These are phyloP conservation scores for Channallabes apus DNA, from an alignment of 2,797 vertebrate species.

Conservation along the genomic window DNA sequence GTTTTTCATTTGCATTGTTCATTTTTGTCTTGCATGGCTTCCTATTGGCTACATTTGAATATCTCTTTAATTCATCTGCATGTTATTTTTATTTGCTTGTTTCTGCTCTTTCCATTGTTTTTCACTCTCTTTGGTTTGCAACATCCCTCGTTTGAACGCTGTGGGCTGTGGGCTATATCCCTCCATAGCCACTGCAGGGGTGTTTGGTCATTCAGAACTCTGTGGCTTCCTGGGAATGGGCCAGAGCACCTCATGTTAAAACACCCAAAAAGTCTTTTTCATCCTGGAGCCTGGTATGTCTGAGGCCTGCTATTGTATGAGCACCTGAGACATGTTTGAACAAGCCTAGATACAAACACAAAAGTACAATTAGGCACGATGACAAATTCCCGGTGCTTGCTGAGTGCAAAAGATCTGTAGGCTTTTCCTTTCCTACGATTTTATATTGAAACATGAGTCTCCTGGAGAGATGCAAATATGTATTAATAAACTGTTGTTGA, in stretches of 20 bases:
- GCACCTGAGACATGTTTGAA: constrained; percentile 31
- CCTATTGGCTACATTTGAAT: background rate
- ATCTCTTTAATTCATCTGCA: constrained; percentile 61
- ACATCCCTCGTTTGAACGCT: constrained; percentile 37
- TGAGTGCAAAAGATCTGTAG: background rate
- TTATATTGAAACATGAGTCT: background rate
- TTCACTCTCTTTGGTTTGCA: constrained; percentile 50
- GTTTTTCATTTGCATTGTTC: background rate
- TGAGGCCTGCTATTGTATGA: constrained; percentile 61
- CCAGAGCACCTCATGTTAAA: constrained; percentile 82
- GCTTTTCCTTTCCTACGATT: too few species aligned
- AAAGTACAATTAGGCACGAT: background rate
- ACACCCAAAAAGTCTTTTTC: constrained; percentile 94
- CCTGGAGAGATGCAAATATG: background rate
- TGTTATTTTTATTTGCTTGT: constrained; percentile 49
- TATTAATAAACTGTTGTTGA: background rate
- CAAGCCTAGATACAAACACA: constrained; percentile 33
- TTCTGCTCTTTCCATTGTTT: constrained; percentile 40
- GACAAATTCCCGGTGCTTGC: background rate
- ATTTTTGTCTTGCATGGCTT: background rate
- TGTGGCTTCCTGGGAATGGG: constrained; percentile 94
- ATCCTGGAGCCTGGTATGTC: constrained; percentile 92
- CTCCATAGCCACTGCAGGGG: constrained; percentile 81
- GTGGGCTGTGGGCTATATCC: constrained; percentile 53
- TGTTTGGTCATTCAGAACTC: constrained; percentile 86